A percentile compares a stretch with the other conserved stretches of the same genome.
These are phyloP conservation scores for Ascidia mentula DNA, from an alignment of 23 tunicate genomes.

Conservation along the genomic window DNA sequence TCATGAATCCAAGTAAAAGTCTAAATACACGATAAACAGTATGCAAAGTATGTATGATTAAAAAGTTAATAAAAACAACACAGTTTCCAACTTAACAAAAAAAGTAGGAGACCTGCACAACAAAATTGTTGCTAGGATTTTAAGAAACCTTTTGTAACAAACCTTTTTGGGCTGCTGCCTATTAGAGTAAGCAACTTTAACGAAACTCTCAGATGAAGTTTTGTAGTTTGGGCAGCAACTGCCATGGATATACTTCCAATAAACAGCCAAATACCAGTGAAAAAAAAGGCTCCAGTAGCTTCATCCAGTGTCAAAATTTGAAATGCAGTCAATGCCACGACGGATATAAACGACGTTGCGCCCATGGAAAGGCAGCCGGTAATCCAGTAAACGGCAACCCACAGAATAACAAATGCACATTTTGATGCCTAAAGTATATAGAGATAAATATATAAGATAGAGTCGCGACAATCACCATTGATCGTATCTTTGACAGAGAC, in stretches of 20 bases:
- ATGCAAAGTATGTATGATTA: too few relatives aligned
- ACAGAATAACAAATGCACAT: slow-evolving; percentile 14
- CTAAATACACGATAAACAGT: neutral
- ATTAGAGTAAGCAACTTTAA: slow-evolving; percentile 15
- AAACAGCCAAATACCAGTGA: slow-evolving; percentile 24
- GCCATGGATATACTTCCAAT: slow-evolving; percentile 20
- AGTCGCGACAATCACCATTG: too few relatives aligned
- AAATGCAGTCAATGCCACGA: neutral
- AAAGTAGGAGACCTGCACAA: too few relatives aligned
- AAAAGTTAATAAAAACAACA: too few relatives aligned
- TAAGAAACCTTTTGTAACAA: too few relatives aligned
- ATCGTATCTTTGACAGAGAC: too few relatives aligned
- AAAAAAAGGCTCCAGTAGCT: slow-evolving; percentile 17
- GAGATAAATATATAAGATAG: too few relatives aligned
- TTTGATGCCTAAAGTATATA: slow-evolving; percentile 16
- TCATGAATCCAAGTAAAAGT: slow-evolving; percentile 39
- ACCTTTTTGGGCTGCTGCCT: slow-evolving; percentile 30
- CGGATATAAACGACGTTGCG: slow-evolving; percentile 2
- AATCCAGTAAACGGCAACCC: slow-evolving; percentile 18
- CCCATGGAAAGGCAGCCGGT: slow-evolving; percentile 21
- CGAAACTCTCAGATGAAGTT: slow-evolving; percentile 23
- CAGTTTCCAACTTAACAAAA: too few relatives aligned
- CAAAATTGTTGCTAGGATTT: too few relatives aligned
- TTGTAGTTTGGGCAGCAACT: slow-evolving; percentile 28
- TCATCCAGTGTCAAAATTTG: slow-evolving; percentile 13